Evolutionary conservation across 2,797 vertebrate species (phyloP).

Genomic region (Oreochromis mossambicus): DNA sequence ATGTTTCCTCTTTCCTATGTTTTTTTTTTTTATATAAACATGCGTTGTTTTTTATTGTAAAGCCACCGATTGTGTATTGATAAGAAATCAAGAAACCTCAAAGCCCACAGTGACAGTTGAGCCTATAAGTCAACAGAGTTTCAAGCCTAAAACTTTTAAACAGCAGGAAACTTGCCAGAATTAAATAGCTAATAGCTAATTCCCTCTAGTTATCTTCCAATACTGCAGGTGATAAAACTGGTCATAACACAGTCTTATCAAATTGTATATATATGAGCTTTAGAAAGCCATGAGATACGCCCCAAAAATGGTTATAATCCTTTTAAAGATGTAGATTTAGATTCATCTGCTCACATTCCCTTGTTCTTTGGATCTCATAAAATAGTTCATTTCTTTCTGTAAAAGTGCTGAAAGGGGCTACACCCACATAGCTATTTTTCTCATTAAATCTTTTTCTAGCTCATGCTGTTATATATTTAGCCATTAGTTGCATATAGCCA

Average conservation of each 20-base stretch:
- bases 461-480: conserved; percentile 29
- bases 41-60: fast-evolving
- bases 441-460: neutral
- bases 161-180: neutral
- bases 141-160: fast-evolving
- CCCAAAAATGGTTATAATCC: fast-evolving
- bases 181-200: neutral
- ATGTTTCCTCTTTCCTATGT: neutral
- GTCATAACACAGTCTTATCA: neutral
- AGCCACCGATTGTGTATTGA: neutral
- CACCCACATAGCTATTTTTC: conserved; percentile 1
- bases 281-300: neutral
- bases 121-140: neutral
- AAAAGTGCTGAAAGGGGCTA: neutral
- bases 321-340: neutral
- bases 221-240: neutral
- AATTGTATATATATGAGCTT: neutral
- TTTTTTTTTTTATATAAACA: neutral
- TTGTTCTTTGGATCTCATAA: neutral
- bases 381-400: neutral
- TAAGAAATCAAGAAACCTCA: neutral
- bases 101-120: neutral
- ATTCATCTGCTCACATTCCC: neutral
- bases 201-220: neutral
- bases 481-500: conserved; percentile 4